These are phyloP conservation scores for Trichonephila clavipes DNA, from an alignment of 1,140 invertebrate genomes.

Conservation along the genomic window DNA sequence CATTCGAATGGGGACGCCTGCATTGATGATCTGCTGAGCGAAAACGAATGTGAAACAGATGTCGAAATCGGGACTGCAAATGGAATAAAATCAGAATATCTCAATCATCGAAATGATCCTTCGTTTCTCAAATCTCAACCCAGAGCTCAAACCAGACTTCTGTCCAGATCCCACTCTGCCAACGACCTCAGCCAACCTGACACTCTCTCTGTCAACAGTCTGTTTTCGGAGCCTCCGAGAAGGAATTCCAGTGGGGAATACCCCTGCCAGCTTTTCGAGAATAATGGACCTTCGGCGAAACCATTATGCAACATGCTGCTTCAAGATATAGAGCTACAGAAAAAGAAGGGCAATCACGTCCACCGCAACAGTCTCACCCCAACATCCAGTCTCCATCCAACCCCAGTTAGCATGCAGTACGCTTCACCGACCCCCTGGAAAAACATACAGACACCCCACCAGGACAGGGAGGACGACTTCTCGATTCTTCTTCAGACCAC, in stretches of 20 bases:
- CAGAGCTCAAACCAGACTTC: slow-evolving; percentile 58
- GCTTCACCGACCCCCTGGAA: slow-evolving; percentile 25
- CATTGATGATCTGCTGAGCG: slow-evolving; percentile 53
- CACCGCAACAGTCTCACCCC: slow-evolving; percentile 39
- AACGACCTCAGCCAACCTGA: slow-evolving; percentile 41
- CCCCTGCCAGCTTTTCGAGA: neutral
- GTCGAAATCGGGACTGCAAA: slow-evolving; percentile 42
- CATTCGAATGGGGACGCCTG: slow-evolving; percentile 48
- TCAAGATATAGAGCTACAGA: slow-evolving; percentile 50
- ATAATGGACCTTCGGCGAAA: neutral
- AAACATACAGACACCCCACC: neutral
- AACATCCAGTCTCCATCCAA: slow-evolving; percentile 32
- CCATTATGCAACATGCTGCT: slow-evolving; percentile 11
- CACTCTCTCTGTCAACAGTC: neutral
- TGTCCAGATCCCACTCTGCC: slow-evolving; percentile 65
- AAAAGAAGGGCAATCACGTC: slow-evolving; percentile 19
- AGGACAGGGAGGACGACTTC: slow-evolving; percentile 56
- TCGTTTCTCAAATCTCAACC: slow-evolving; percentile 7
- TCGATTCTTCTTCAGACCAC: slow-evolving; percentile 50
- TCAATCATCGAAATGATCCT: slow-evolving; percentile 39
- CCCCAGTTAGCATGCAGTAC: slow-evolving; percentile 37
- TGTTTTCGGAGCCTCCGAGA: slow-evolving; percentile 42
- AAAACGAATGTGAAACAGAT: slow-evolving; percentile 62
- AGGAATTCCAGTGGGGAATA: slow-evolving; percentile 70
- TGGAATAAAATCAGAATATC: slow-evolving; percentile 16